Base-by-base conservation (phyloP, 2,888 invertebrate species). In the Lydus trimaculatus region DNA sequence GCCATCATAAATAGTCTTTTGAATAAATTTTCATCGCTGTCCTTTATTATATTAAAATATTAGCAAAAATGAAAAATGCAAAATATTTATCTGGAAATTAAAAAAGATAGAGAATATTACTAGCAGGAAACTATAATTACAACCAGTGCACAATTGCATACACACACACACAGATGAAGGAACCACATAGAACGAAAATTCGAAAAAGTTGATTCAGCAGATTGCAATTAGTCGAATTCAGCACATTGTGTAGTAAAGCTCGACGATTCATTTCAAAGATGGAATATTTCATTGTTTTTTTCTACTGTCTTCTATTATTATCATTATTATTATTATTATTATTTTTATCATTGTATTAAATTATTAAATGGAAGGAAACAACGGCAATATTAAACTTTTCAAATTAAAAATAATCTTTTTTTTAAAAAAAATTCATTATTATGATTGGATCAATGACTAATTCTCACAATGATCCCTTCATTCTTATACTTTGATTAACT, bases 151-250 rank as follows among this genome's bases (percentile, higher is more conserved):
- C 9, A 9, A 52, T 9, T 23, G 23, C 52, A 23, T 25, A 11
- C 52, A 25, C 56, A n/a, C 25, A 28, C 52, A 52, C 56, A 28
- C 25, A 28, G 28, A 56, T 56, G 56, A 56, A 56, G 56, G 56
- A 56, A 28, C 56, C 56, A 56, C 28, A 43, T 43, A 25, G 25
- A 52, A 52, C 52, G 52, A 52, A 52, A 52, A 56, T 28, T n/a
- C 15, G 15, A 28, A 56, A 56, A 56, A 56, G 56, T 56, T 56
- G 56, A 56, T 56, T 56, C 56, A 56, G 56, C 56, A 56, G 28
- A 56, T 56, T 56, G 56, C 56, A 56, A 56, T 56, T 56, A 56
- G 56, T 56, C 56, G 56, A 56, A 56, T 56, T 56, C 56, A 56
- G 56, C 56, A 56, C 56, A 56, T 56, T 56, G 56, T 56, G 56